phyloP scores from a whole-genome alignment of 2,888 invertebrate genomes.

The Diarsia rubi region DNA sequence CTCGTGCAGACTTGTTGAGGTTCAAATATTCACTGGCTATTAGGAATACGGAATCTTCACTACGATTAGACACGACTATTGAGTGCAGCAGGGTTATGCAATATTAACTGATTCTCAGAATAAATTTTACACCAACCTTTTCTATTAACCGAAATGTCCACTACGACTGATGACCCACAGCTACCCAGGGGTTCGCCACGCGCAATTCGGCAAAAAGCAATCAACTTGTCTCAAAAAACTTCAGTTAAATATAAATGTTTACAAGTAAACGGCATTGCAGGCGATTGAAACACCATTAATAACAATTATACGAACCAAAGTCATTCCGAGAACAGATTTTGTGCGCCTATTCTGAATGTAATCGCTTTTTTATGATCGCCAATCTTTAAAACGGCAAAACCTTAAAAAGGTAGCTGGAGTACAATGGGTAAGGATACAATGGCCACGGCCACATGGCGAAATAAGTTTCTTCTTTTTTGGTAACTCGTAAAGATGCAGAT shows the following conservation, averaged over 20 bases:
- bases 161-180: constrained; percentile 26
- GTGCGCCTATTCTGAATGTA: constrained; percentile 80
- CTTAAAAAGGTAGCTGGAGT: constrained; percentile 81
- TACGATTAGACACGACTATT: not conserved
- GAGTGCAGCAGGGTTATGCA: not conserved
- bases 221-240: constrained; percentile 48
- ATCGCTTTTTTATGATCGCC: constrained; percentile 83
- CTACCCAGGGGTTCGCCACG: constrained; percentile 39
- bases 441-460: constrained; percentile 83
- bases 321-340: constrained; percentile 81
- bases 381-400: constrained; percentile 82
- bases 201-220: constrained; percentile 33
- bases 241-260: constrained; percentile 42
- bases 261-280: constrained; percentile 42
- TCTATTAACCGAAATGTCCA: not conserved
- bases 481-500: constrained; percentile 82
- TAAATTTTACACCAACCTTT: not conserved
- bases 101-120: not conserved
- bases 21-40: not conserved
- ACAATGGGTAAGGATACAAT: constrained; percentile 88
- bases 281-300: constrained; percentile 53
- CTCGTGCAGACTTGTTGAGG: not conserved
- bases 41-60: not conserved
- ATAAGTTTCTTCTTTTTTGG: constrained; percentile 80
- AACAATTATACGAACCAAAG: constrained; percentile 63